Conservation (phyloP, 1,140 invertebrate genomes). For the Psix sp. region DNA sequence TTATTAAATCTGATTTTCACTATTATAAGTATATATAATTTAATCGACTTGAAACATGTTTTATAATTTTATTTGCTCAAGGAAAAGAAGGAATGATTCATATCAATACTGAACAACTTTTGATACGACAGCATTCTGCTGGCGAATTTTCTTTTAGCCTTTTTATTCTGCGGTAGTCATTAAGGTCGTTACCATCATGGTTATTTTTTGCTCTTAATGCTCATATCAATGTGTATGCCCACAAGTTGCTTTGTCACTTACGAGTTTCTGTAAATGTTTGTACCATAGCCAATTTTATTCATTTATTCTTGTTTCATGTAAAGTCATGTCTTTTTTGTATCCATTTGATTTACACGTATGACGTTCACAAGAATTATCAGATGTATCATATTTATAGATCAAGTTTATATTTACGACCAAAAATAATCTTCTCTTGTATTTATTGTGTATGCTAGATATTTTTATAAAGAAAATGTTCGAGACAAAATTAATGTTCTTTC, state of each 20-base stretch:
- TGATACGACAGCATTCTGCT: neutral
- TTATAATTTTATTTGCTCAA: too few relatives aligned
- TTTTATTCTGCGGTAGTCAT: neutral
- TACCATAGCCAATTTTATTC: neutral
- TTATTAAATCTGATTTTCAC: too few relatives aligned
- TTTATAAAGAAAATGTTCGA: too few relatives aligned
- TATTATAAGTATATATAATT: too few relatives aligned
- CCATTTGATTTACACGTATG: neutral
- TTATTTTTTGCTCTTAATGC: slow-evolving; percentile 3
- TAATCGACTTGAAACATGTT: too few relatives aligned
- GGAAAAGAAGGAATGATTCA: neutral
- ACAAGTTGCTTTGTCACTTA: neutral
- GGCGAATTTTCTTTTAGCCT: neutral
- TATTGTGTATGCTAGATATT: too few relatives aligned
- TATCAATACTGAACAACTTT: neutral
- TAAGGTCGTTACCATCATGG: slow-evolving; percentile 3
- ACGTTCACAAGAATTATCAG: too few relatives aligned
- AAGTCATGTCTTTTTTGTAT: slow-evolving; percentile 1
- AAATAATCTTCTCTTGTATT: too few relatives aligned
- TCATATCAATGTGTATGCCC: slow-evolving; percentile 2
- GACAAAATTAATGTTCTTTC: too few relatives aligned
- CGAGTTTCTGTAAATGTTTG: slow-evolving; percentile 2
- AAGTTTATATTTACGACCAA: too few relatives aligned
- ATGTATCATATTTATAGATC: too few relatives aligned
- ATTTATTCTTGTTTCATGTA: neutral